Evolutionary conservation across 1,140 invertebrate genomes (phyloP), one percentile per base, ranked within the genome.

Genomic region (Bicyclus anynana): DNA sequence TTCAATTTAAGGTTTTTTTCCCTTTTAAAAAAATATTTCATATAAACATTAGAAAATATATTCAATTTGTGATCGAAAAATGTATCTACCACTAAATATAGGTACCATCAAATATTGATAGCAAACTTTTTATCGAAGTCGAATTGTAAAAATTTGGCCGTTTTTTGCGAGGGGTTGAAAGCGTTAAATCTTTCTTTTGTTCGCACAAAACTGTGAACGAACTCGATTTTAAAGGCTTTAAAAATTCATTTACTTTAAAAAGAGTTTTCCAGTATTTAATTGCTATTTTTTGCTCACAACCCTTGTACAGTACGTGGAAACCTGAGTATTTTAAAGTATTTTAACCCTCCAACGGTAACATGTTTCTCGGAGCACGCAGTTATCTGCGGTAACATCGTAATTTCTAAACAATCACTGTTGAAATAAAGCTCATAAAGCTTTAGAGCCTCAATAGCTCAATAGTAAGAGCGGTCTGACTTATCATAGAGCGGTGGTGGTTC

Each of bases 151-250:
- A 16, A 33, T 51, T 50, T 51, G 4, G 6, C 18, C 18, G 49
- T 58, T 58, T 51, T 26, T 16, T 27, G n/a, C n/a, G 40, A 12
- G 44, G 40, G 48, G 13, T 56, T 51, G 14, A 27, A 59, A 49
- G 27, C 35, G 29, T 52, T n/a, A 38, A 52, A 59, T 47, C 40
- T 20, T 46, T 52, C 29, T 44, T 52, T 59, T 59, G 56, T 59
- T 26, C 49, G 20, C 20, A 38, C 38, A 52, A 59, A 59, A 59
- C 49, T 23, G 40, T 33, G 23, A 21, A 16, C 50, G 56, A 52
- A 37, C 38, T 59, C 49, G 56, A 52, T 47, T 59, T 52, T 52
- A 50, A 57, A 33, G 35, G 29, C 38, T 59, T 59, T 59, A 52
- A 59, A 58, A 47, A 59, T 47, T 52, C 56, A 59, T 47, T 20